These are phyloP conservation scores for Eilema sororculum DNA, from an alignment of 2,888 invertebrate species.

Conservation along the genomic window DNA sequence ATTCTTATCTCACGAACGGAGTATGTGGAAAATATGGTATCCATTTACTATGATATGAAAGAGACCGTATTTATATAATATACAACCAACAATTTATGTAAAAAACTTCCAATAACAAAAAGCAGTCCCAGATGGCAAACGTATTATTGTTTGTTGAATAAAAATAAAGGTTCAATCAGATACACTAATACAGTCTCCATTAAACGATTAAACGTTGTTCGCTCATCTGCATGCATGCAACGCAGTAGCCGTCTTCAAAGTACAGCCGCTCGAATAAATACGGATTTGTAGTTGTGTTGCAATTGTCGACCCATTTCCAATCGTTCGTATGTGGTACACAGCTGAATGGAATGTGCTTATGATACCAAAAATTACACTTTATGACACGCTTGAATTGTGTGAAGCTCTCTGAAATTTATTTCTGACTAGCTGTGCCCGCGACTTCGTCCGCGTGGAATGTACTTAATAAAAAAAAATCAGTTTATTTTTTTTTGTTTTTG, in stretches of 20 bases:
- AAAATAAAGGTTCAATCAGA: slow-evolving; percentile 74
- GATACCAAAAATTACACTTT: background rate
- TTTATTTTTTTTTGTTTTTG: too few species aligned
- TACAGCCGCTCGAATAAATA: slow-evolving; percentile 77
- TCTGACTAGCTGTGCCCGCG: too few species aligned
- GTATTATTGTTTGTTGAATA: slow-evolving; percentile 58
- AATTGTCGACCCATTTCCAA: slow-evolving; percentile 53
- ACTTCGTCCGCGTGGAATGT: too few species aligned
- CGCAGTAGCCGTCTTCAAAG: slow-evolving; percentile 75
- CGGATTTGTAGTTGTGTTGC: slow-evolving; percentile 64
- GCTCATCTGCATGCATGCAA: slow-evolving; percentile 80
- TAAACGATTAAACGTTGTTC: slow-evolving; percentile 81
- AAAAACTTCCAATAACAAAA: slow-evolving; percentile 29
- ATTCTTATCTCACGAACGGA: too few species aligned
- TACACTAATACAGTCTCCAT: slow-evolving; percentile 80
- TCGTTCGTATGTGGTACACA: slow-evolving; percentile 55
- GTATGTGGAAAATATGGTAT: background rate
- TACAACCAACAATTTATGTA: background rate
- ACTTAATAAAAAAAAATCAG: too few species aligned
- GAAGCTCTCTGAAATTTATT: slow-evolving; percentile 27
- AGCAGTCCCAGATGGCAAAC: slow-evolving; percentile 40
- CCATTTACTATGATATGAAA: background rate
- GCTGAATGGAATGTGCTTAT: slow-evolving; percentile 27
- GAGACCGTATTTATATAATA: background rate
- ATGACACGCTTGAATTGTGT: slow-evolving; percentile 18